phyloP scores from a whole-genome alignment of 2,888 invertebrate genomes.

The Hymenopus coronatus region DNA sequence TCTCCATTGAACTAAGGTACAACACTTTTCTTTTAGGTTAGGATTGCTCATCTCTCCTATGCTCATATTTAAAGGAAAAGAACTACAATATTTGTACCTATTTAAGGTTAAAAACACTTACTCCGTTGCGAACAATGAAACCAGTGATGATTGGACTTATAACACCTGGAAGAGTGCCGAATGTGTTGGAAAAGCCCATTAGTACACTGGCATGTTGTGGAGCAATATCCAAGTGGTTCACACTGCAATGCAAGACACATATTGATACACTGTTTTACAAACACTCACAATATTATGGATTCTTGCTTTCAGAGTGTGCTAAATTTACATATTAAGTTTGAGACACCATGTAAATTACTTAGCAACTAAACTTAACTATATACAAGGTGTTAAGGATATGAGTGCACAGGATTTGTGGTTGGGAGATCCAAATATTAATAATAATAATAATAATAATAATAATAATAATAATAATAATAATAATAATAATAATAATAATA shows the following conservation, averaged over 20 bases:
- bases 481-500: too few species aligned
- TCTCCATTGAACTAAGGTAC: too few species aligned
- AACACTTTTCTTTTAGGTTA: too few species aligned
- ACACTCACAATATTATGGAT: conserved; percentile 54
- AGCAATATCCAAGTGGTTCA: too few species aligned
- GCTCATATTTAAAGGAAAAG: not conserved
- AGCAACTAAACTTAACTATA: too few species aligned
- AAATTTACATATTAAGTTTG: not conserved
- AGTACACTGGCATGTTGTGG: conserved; percentile 80
- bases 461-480: too few species aligned
- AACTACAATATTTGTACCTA: not conserved
- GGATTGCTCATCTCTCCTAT: too few species aligned
- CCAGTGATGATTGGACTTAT: conserved; percentile 83
- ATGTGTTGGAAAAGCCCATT: conserved; percentile 89
- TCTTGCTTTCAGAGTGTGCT: conserved; percentile 42
- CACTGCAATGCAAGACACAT: conserved; percentile 23
- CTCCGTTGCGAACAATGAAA: conserved; percentile 70
- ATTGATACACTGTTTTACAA: not conserved
- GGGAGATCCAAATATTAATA: too few species aligned
- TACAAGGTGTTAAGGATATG: too few species aligned
- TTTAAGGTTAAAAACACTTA: conserved; percentile 42
- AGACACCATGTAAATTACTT: too few species aligned
- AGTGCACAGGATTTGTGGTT: too few species aligned
- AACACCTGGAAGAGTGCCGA: conserved; percentile 89
- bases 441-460: too few species aligned